Base-by-base conservation (phyloP, 1,140 invertebrate species). In the Bilobella aurantiaca region DNA sequence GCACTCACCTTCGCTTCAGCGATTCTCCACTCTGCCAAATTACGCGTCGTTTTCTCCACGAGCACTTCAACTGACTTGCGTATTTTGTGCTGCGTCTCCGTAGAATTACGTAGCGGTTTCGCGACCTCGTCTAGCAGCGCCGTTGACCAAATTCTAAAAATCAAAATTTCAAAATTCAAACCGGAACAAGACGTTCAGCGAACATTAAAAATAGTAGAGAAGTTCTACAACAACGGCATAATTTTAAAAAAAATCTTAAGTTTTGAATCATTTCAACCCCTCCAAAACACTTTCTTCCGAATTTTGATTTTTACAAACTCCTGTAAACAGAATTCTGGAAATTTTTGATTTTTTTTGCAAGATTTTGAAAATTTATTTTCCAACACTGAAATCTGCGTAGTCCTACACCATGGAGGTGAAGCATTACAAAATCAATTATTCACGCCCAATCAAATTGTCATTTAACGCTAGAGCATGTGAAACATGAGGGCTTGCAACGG, bases 111-210 rank as follows among this genome's bases (percentile, higher is more conserved):
- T 67, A 96, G 80, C 53, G 93, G 93, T 79, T 93, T 93, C 14
- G 90, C 88, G 49, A 95, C 82, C 76, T 96, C 92, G 72, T 96
- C 93, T 60, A 84, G 79, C 3, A 96, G 78, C 21, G 88, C 83
- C 63, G 82, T 81, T 62, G 88, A 86, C 77, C 91, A 83, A 75
- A 85, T 83, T 76, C 87, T 87, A 74, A 75, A 62, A 49, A 74
- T 60, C 63, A 66, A 65, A 63, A 64, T 53, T 61, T 58, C 32
- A 31, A 29, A 47, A 46, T 28, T 37, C 49, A 29, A 62, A 18
- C 49, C 27, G 30, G 27, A 18, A 18, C 46, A 25, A 27, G n/a
- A 30, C 14, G 18, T 42, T 53, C 49, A 14, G 49, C 3, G 14
- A 23, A 53, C 5, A n/a, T n/a, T n/a, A n/a, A n/a, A n/a, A n/a